Evolutionary conservation across 2,113 vertebrate species (phyloP).

Genomic region (Zosterops borbonicus): DNA sequence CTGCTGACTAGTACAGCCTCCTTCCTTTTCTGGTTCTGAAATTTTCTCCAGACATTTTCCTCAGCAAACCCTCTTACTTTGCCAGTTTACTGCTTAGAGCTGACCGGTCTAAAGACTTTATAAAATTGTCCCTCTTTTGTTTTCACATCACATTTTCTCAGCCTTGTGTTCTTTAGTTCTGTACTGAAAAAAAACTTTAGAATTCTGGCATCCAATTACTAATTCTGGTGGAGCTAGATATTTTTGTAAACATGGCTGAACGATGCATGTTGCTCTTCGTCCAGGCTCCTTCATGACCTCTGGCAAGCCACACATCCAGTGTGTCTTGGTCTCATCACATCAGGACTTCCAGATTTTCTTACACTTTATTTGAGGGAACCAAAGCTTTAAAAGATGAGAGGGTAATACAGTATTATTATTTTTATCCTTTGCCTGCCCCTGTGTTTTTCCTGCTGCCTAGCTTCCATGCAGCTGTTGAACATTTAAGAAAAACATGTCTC

Average conservation of each 20-base stretch:
- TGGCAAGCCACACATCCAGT: not conserved
- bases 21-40: not conserved
- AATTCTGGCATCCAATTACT: not conserved
- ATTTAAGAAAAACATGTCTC: conserved; percentile 60
- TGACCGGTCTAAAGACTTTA: not conserved
- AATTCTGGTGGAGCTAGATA: conserved; percentile 11
- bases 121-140: not conserved
- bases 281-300: not conserved
- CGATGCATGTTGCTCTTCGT: not conserved
- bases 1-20: not conserved
- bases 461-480: conserved; percentile 56
- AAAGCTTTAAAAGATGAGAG: not conserved
- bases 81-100: no score
- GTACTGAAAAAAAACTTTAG: not conserved
- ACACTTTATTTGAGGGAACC: not conserved
- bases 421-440: conserved; percentile 14
- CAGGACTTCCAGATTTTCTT: conserved; percentile 4
- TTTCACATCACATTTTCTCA: not conserved
- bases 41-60: not conserved
- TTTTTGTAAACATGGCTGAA: conserved; percentile 9
- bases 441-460: conserved; percentile 21
- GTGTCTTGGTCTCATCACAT: not conserved
- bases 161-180: not conserved
- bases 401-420: not conserved
- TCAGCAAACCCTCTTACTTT: not conserved